Evolutionary conservation across 2,888 invertebrate genomes (phyloP).

Genomic region (Synergus umbraculus): DNA sequence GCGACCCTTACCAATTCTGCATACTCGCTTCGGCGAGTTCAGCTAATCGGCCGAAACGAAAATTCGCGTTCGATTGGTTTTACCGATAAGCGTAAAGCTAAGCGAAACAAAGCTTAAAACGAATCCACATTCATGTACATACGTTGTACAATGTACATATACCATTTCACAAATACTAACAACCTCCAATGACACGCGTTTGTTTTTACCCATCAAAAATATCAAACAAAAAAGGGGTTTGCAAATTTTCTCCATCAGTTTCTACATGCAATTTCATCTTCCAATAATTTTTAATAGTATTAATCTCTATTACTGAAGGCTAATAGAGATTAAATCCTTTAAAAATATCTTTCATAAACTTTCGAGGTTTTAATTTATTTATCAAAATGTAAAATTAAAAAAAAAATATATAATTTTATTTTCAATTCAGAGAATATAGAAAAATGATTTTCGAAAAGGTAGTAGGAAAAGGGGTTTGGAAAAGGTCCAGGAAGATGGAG

Average conservation of each 20-base stretch:
- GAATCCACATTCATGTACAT: neutral
- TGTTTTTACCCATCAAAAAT: neutral
- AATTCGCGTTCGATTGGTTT: slow-evolving; percentile 41
- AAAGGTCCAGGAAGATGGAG: too few relatives aligned
- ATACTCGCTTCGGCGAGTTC: slow-evolving; percentile 28
- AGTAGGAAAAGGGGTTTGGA: too few relatives aligned
- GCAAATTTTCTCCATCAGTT: neutral
- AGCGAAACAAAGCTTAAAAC: slow-evolving; percentile 38
- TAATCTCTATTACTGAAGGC: too few relatives aligned
- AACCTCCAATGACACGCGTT: neutral
- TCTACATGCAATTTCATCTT: neutral
- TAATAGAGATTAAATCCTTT: neutral
- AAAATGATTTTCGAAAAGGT: too few relatives aligned
- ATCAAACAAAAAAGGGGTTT: neutral
- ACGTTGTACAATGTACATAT: neutral
- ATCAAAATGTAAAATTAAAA: too few relatives aligned
- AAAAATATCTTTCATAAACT: neutral
- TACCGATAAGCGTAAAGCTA: slow-evolving; percentile 35
- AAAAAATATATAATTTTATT: too few relatives aligned
- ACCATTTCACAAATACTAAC: neutral
- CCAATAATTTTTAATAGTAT: neutral
- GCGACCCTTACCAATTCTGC: slow-evolving; percentile 24
- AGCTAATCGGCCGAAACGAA: slow-evolving; percentile 39
- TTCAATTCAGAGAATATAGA: too few relatives aligned
- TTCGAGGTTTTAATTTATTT: too few relatives aligned